Conservation (phyloP, 2,797 vertebrate genomes). For the Bradypus variegatus region DNA sequence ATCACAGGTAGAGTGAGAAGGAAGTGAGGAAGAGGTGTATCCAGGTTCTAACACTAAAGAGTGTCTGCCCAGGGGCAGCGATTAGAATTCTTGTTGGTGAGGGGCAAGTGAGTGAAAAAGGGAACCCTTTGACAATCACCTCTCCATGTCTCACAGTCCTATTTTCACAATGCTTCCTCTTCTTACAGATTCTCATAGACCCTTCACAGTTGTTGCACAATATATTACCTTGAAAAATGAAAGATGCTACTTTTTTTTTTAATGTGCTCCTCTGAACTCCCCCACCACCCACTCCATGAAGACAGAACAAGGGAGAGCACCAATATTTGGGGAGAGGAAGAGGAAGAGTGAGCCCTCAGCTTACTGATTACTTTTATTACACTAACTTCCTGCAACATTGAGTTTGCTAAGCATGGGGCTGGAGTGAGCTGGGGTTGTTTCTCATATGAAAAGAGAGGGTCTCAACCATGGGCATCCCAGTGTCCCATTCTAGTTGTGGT, state of each 20-base stretch:
- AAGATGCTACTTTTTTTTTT: background rate
- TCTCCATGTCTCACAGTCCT: background rate
- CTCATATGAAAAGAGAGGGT: background rate
- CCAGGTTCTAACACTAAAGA: background rate
- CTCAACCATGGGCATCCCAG: background rate
- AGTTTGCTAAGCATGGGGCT: background rate
- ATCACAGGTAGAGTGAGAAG: background rate
- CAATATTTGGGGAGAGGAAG: background rate
- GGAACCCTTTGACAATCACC: accelerated
- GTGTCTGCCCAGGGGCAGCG: background rate
- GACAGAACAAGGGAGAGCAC: background rate
- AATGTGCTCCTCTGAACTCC: background rate
- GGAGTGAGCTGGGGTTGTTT: background rate
- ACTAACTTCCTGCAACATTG: background rate
- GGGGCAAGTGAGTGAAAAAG: background rate
- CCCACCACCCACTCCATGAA: accelerated
- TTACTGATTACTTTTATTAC: background rate
- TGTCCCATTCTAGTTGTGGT: background rate
- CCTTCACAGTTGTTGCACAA: background rate
- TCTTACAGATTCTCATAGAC: background rate
- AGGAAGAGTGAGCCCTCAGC: background rate
- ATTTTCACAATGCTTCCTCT: background rate
- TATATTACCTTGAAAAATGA: background rate
- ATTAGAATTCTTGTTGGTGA: background rate
- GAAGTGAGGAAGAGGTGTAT: background rate